A percentile compares a stretch with the other conserved stretches of the same genome.
These are phyloP conservation scores for Platerodrilus igneus DNA, from an alignment of 2,888 invertebrate species.

Conservation along the genomic window DNA sequence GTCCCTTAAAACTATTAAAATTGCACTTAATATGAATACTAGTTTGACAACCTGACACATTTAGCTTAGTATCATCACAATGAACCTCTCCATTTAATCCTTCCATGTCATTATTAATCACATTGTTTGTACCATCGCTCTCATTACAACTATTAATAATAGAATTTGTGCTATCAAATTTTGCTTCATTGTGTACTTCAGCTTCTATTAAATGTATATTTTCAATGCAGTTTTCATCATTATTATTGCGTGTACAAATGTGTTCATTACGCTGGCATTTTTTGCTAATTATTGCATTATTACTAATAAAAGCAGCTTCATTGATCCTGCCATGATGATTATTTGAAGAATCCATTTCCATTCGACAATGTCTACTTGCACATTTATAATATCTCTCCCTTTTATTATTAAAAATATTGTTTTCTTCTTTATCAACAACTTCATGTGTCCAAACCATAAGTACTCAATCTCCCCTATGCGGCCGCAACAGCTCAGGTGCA, in stretches of 20 bases:
- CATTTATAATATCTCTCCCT: constrained; percentile 16
- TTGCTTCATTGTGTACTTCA: constrained; percentile 29
- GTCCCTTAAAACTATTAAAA: constrained; percentile 34
- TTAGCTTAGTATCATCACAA: constrained; percentile 15
- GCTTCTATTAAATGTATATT: constrained; percentile 22
- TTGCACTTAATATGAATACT: constrained; percentile 31
- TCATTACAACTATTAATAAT: constrained; percentile 10
- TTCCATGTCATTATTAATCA: constrained; percentile 19
- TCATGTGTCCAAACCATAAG: constrained; percentile 47
- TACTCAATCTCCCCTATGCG: constrained; percentile 48
- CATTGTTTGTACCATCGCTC: constrained; percentile 13
- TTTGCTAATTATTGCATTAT: constrained; percentile 8
- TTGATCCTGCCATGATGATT: constrained; percentile 2
- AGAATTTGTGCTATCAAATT: constrained; percentile 12
- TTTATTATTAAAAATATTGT: constrained; percentile 12
- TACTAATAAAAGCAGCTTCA: constrained; percentile 4
- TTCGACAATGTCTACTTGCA: constrained; percentile 2
- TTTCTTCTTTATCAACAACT: constrained; percentile 28
- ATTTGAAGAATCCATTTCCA: not conserved
- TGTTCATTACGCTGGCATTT: too few relatives aligned
- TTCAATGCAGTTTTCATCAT: constrained; percentile 5
- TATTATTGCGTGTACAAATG: not conserved
- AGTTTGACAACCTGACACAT: constrained; percentile 9
- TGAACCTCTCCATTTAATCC: constrained; percentile 13
- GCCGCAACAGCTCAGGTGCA: constrained; percentile 43